phyloP scores from a whole-genome alignment of 2,113 vertebrate species.

The Dissostichus mawsoni region DNA sequence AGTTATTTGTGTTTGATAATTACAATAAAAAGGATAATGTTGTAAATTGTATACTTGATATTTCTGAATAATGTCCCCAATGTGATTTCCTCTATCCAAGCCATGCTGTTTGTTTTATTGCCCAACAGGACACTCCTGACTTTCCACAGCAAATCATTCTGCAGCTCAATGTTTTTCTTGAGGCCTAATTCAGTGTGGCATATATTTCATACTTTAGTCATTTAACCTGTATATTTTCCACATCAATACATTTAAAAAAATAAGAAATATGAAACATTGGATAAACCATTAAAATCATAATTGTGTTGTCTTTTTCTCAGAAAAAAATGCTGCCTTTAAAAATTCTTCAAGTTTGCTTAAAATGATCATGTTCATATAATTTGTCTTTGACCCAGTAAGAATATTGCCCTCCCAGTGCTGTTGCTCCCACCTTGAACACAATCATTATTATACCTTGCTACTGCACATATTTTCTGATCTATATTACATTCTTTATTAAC shows the following conservation, averaged over 20 bases:
- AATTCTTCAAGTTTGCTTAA: neutral
- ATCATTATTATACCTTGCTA: neutral
- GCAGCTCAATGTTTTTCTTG: slow-evolving; percentile 13
- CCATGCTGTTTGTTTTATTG: slow-evolving; percentile 6
- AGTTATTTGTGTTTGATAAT: neutral
- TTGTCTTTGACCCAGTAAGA: neutral
- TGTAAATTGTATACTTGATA: slow-evolving; percentile 13
- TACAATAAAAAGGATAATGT: slow-evolving; percentile 3
- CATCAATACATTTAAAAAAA: too few relatives aligned
- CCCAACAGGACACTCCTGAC: slow-evolving; percentile 2
- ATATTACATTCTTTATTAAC: neutral
- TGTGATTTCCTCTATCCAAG: neutral
- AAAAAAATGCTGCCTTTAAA: neutral
- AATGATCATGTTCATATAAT: neutral
- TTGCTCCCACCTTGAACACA: too few relatives aligned
- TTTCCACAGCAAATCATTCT: slow-evolving; percentile 1
- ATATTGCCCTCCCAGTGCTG: neutral
- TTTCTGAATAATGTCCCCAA: slow-evolving; percentile 3
- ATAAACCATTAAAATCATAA: too few relatives aligned
- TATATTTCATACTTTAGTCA: slow-evolving; percentile 12
- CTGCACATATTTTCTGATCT: neutral
- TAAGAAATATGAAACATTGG: too few relatives aligned
- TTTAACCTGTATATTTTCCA: neutral
- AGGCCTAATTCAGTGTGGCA: slow-evolving; percentile 2
- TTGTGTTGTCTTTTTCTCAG: too few relatives aligned